A percentile compares a stretch with the other conserved stretches of the same genome.
Conservation (phyloP, 1,140 invertebrate genomes). For the Neomicropteryx cornuta region DNA sequence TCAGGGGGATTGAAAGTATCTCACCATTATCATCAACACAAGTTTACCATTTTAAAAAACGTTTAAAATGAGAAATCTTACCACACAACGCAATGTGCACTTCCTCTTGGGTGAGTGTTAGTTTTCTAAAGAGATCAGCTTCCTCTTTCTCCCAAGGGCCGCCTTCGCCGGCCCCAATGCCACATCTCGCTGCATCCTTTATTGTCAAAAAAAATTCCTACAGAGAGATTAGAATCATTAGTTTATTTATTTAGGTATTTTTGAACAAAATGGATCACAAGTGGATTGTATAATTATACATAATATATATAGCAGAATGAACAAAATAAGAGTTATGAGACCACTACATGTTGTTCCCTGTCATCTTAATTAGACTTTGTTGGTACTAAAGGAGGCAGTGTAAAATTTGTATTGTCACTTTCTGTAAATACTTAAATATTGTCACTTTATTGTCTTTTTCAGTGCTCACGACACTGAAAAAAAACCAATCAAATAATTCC, state of each 20-base stretch:
- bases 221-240: constrained; percentile 28
- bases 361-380: too few relatives aligned
- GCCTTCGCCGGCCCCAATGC: constrained; percentile 45
- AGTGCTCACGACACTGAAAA: too few relatives aligned
- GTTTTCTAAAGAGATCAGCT: constrained; percentile 55
- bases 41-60: constrained; percentile 2
- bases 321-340: too few relatives aligned
- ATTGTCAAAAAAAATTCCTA: constrained; percentile 94
- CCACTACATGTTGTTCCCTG: too few relatives aligned
- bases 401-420: background rate
- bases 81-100: constrained; percentile 85
- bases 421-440: constrained; percentile 4
- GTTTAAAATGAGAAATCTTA: constrained; percentile 24
- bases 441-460: constrained; percentile 1
- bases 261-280: constrained; percentile 3
- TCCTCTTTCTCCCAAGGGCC: constrained; percentile 54
- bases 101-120: constrained; percentile 49
- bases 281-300: too few relatives aligned
- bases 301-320: too few relatives aligned
- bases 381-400: too few relatives aligned
- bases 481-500: too few relatives aligned
- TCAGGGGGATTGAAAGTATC: too few relatives aligned
- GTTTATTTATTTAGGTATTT: constrained; percentile 9
- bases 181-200: constrained; percentile 70
- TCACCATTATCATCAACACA: too few relatives aligned